These are phyloP conservation scores for Eudemis profundana DNA, from an alignment of 2,888 invertebrate genomes.

Conservation along the genomic window DNA sequence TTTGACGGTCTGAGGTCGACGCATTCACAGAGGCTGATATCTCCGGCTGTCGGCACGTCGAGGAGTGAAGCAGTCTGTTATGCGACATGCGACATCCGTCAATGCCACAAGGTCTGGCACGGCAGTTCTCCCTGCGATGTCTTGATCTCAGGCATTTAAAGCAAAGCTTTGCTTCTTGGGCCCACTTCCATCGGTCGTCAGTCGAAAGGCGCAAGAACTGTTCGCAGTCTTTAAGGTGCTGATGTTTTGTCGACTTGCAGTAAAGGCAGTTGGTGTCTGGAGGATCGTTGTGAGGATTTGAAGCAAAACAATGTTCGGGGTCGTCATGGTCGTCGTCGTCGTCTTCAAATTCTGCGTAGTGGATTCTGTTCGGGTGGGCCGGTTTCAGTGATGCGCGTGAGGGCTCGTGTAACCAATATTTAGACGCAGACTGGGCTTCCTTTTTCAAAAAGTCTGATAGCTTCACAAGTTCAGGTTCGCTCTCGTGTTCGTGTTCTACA, in stretches of 20 bases:
- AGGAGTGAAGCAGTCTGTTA: conserved; percentile 1
- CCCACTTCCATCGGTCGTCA: conserved; percentile 1
- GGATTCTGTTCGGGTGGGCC: too few relatives aligned
- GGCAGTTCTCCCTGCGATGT: neutral
- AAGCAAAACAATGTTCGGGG: neutral
- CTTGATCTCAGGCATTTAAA: neutral
- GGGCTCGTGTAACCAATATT: too few relatives aligned
- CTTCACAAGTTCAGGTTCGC: too few relatives aligned
- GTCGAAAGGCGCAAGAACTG: neutral
- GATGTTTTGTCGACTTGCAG: too few relatives aligned
- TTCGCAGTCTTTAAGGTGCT: neutral
- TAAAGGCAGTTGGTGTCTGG: neutral
- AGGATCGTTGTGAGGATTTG: neutral
- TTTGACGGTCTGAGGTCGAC: neutral
- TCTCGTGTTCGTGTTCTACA: too few relatives aligned
- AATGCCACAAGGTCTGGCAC: neutral
- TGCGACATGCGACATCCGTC: too few relatives aligned
- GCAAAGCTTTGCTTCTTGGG: neutral
- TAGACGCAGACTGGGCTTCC: too few relatives aligned
- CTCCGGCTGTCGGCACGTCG: neutral
- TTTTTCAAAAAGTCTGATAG: too few relatives aligned
- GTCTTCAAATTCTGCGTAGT: neutral
- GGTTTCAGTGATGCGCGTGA: too few relatives aligned
- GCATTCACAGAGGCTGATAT: neutral
- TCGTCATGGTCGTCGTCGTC: neutral